Percentiles rank a stretch among this genome's conserved stretches.
phyloP scores from a whole-genome alignment of 1,140 invertebrate genomes.

The Patella vulgata region DNA sequence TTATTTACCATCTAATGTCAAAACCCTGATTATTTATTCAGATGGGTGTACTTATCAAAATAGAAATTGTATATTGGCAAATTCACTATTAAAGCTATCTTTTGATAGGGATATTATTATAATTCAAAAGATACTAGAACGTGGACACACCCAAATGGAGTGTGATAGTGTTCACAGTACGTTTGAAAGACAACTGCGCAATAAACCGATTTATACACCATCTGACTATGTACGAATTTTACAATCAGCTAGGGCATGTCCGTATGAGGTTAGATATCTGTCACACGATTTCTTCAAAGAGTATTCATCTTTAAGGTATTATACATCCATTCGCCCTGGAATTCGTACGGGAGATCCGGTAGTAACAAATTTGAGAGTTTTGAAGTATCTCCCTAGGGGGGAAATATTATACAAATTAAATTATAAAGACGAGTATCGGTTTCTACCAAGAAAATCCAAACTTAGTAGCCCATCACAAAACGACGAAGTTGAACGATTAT shows the following conservation, averaged over 20 bases:
- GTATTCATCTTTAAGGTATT: no score
- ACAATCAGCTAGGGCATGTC: conserved; percentile 5
- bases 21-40: conserved; percentile 44
- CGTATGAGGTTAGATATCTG: conserved; percentile 2
- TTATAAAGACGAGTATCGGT: not conserved
- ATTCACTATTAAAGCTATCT: conserved; percentile 52
- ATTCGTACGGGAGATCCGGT: not conserved
- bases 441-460: not conserved
- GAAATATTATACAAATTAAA: conserved; percentile 1
- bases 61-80: conserved; percentile 53
- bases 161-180: conserved; percentile 59
- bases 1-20: conserved; percentile 3
- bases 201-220: conserved; percentile 12
- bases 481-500: not conserved
- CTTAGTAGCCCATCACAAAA: no score
- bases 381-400: conserved; percentile 11
- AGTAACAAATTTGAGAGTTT: conserved; percentile 6
- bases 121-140: conserved; percentile 64
- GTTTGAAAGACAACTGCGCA: conserved; percentile 16
- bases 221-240: conserved; percentile 16
- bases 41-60: conserved; percentile 63
- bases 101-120: conserved; percentile 47
- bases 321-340: conserved; percentile 4
- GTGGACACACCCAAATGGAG: conserved; percentile 67
- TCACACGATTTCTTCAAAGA: conserved; percentile 5